Conservation (phyloP, 53 echinoderm and acorn worm species). For the Antedon mediterranea region DNA sequence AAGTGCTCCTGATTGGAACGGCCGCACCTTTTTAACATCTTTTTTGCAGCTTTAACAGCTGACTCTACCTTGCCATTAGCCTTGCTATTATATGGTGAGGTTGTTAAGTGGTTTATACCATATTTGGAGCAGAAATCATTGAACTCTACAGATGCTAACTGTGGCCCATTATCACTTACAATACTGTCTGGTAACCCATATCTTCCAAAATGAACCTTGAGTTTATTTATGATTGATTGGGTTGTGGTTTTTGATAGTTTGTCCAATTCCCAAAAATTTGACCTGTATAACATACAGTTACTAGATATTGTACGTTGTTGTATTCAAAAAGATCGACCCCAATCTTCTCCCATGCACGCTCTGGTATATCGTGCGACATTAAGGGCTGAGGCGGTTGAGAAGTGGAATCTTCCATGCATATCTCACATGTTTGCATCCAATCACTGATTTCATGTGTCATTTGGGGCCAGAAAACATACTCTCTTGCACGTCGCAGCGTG, state of each 20-base stretch:
- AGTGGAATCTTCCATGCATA: slow-evolving; percentile 6
- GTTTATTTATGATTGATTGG: slow-evolving; percentile 9
- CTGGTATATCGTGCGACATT: slow-evolving; percentile 13
- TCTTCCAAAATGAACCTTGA: slow-evolving; percentile 26
- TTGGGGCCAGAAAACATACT: slow-evolving; percentile 10
- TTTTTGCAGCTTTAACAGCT: slow-evolving; percentile 4
- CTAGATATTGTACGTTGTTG: no score
- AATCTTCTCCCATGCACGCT: slow-evolving; percentile 11
- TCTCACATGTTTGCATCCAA: slow-evolving; percentile 13
- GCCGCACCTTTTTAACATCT: slow-evolving; percentile 6
- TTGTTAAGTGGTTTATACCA: slow-evolving; percentile 30
- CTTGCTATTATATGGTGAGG: slow-evolving; percentile 36
- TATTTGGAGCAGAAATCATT: slow-evolving; percentile 9
- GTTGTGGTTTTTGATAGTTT: neutral
- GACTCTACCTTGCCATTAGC: slow-evolving; percentile 30
- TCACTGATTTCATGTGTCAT: slow-evolving; percentile 5
- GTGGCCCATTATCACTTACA: slow-evolving; percentile 28
- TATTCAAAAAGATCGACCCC: no score
- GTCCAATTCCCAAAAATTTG: no score
- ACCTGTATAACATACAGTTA: no score
- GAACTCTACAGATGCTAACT: slow-evolving; percentile 25
- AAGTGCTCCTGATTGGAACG: slow-evolving; percentile 4
- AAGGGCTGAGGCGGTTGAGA: slow-evolving; percentile 13
- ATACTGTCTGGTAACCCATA: slow-evolving; percentile 27
- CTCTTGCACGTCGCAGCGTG: slow-evolving; percentile 6